Base-by-base conservation (phyloP, 2,888 invertebrate species). In the Coelinius sp. region DNA sequence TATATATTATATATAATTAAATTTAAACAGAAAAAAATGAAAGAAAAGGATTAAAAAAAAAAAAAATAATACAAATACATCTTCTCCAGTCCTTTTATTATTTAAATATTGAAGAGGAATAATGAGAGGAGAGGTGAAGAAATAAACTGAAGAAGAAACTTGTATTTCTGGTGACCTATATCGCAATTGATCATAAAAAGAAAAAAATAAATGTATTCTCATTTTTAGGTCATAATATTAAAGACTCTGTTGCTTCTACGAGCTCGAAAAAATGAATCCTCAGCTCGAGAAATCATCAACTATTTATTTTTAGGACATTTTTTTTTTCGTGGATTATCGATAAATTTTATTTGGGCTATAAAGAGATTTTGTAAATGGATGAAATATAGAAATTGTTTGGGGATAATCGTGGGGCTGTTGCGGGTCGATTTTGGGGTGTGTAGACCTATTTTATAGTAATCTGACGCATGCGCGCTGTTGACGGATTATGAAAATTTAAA, bases 171-270 rank as follows among this genome's bases (percentile, higher is more conserved):
- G 87, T 88, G 88, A 88, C 87, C 88, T 88, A 88, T 85, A 91
- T 91, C 10, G n/a, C 41, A n/a, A 41, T 41, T 41, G 41, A 41
- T 41, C 41, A 41, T 41, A 41, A 91, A 91, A 91, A 91, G 91
- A 91, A 91, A 91, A 91, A 91, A 92, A 92, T 92, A 92, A 92
- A 92, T 92, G 91, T 92, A 92, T 91, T 91, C 91, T 91, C 91
- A 91, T 91, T 91, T 91, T 91, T 91, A 91, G 91, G 91, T 91
- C 91, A 91, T 91, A 90, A 90, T 41, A 41, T 41, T n/a, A n/a
- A 41, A 41, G n/a, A 41, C 3, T 31, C 41, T 41, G n/a, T 41
- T 41, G 41, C n/a, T 41, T 41, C n/a, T 10, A 41, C n/a, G 41
- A 41, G 10, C 10, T 10, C 38, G 10, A 38, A 38, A 10, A n/a